A percentile compares a stretch with the other conserved stretches of the same genome.
Evolutionary conservation across 2,113 vertebrate genomes (phyloP).

Genomic region (Gorilla gorilla): DNA sequence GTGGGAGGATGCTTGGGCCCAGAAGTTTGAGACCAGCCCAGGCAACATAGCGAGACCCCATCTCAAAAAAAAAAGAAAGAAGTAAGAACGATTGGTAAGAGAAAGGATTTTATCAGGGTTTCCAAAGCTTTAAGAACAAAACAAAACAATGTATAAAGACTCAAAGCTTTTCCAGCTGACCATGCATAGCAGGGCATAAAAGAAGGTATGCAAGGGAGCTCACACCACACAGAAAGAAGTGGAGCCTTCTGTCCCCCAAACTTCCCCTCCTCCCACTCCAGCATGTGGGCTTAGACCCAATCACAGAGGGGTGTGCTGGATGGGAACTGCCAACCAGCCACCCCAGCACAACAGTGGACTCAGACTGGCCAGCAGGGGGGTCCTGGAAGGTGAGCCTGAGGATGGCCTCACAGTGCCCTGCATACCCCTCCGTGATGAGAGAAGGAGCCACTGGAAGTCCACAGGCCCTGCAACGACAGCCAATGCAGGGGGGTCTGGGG

Average conservation of each 20-base stretch:
- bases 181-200: background rate
- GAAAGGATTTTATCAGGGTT: background rate
- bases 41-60: background rate
- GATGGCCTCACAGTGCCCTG: background rate
- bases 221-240: background rate
- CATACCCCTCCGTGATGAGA: rapidly evolving
- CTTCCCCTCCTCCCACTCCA: background rate
- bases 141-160: background rate
- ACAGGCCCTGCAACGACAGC: rapidly evolving
- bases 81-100: background rate
- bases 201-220: rapidly evolving
- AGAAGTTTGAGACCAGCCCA: background rate
- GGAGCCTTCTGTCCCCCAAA: background rate
- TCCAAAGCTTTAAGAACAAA: background rate
- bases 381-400: background rate
- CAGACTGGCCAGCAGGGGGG: background rate
- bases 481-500: background rate
- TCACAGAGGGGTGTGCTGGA: background rate
- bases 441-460: background rate
- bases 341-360: rapidly evolving
- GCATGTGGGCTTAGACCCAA: background rate
- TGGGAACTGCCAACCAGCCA: background rate
- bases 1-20: background rate
- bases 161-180: background rate
- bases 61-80: background rate